Percentiles rank a stretch among this genome's conserved stretches.
Evolutionary conservation across 2,113 vertebrate genomes (phyloP).

Genomic region (Ameiurus melas): DNA sequence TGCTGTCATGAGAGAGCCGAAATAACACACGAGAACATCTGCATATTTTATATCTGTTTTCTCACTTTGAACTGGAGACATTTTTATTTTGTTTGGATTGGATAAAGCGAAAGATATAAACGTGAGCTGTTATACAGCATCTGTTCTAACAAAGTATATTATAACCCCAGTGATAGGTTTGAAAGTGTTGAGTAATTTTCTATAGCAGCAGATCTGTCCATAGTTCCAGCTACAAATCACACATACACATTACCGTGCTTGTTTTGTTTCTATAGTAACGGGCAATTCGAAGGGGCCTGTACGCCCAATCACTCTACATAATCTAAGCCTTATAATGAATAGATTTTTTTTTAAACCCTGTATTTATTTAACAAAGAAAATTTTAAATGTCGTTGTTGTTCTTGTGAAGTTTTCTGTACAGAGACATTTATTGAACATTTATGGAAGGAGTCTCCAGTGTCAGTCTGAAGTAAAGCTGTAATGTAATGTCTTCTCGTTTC

Average conservation of each 20-base stretch:
- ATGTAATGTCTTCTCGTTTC: too few relatives aligned
- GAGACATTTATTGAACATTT: background rate
- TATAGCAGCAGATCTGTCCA: background rate
- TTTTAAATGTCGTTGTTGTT: background rate
- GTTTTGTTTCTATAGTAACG: background rate
- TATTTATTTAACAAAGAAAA: too few relatives aligned
- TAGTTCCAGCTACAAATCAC: background rate
- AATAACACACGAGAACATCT: background rate
- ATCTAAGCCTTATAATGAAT: too few relatives aligned
- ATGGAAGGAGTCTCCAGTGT: too few relatives aligned
- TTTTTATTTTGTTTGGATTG: conserved; percentile 1
- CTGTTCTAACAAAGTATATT: background rate
- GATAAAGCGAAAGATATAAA: background rate
- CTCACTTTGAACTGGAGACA: background rate
- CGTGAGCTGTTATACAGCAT: background rate
- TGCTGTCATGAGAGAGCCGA: background rate
- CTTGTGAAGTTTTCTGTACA: background rate
- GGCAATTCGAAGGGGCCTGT: background rate
- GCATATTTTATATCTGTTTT: conserved; percentile 15
- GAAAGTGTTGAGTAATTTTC: background rate
- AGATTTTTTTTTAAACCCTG: too few relatives aligned
- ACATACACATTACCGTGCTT: background rate
- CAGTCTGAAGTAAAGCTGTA: too few relatives aligned
- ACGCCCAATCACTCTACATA: background rate
- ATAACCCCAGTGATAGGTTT: background rate